Evolutionary conservation across 2,797 vertebrate species (phyloP).

Genomic region (Etheostoma nigrum): DNA sequence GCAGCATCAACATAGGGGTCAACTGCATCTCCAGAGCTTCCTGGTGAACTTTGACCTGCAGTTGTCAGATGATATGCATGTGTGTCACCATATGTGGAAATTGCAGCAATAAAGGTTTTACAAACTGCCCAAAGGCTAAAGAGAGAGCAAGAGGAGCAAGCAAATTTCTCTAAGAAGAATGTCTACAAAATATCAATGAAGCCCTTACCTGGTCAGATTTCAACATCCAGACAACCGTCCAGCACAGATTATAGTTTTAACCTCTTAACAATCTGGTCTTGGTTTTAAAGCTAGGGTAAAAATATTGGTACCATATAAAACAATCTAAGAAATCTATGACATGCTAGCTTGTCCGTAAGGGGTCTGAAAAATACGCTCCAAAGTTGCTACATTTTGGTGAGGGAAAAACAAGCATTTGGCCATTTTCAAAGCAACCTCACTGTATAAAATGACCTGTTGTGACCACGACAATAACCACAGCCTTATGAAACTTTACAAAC

Average conservation of each 20-base stretch:
- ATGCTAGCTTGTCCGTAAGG: too few species aligned
- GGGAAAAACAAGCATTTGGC: too few species aligned
- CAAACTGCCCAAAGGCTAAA: neutral
- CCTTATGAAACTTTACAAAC: neutral
- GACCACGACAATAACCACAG: neutral
- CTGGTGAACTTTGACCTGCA: slow-evolving; percentile 94
- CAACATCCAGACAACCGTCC: neutral
- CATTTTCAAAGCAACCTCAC: too few species aligned
- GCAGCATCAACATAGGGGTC: slow-evolving; percentile 91
- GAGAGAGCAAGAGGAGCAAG: neutral
- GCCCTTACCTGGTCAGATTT: neutral
- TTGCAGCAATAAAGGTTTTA: neutral
- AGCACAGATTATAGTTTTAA: neutral
- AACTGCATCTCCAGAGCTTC: slow-evolving; percentile 93
- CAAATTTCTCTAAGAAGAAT: too few species aligned
- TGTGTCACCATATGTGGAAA: neutral
- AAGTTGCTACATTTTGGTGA: too few species aligned
- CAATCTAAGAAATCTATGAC: too few species aligned
- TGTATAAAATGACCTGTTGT: too few species aligned
- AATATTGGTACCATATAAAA: too few species aligned
- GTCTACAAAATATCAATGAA: neutral
- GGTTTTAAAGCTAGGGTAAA: too few species aligned
- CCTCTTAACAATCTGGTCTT: too few species aligned
- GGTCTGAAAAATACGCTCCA: too few species aligned
- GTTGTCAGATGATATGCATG: neutral